Base-by-base conservation (phyloP, 2,888 invertebrate species). In the Lasioglossum lativentre region DNA sequence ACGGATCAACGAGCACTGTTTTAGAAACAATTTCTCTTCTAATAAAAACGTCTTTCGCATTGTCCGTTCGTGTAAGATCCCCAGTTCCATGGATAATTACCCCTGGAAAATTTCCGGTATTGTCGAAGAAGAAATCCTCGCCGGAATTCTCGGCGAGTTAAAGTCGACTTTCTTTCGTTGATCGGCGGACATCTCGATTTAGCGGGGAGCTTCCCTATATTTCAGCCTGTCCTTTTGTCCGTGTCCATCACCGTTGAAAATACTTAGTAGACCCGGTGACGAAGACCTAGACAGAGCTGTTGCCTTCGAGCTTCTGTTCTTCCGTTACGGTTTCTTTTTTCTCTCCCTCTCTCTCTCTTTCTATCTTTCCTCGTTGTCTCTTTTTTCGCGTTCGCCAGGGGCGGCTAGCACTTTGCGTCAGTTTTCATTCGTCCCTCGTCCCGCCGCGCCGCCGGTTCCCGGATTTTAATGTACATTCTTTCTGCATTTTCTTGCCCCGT, bases 111-210 rank as follows among this genome's bases (percentile, higher is more conserved):
- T 42, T 30, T 71, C 73, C 79, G 71, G 47, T 72, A 63, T 82
- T 42, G 83, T 83, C 73, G 66, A 86, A 74, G 66, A 86, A 74
- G 76, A 78, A 86, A 83, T 70, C 59, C 47, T 34, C 56, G 12
- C 2, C 30, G 56, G 42, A 16, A 77, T 56, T 66, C 80, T 14
- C 2, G 5, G 30, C 12, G 27, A 70, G 34, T 75, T 79, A 56
- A 70, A 12, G 27, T 30, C 52, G 30, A 45, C 42, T 56, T 59
- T 59, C 40, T 47, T n/a, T 14, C 38, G 38, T 42, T 2, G 76
- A 80, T 86, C 56, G 45, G 56, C 45, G 52, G 38, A 14, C 52
- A 73, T 56, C 56, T 27, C n/a, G 56, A 74, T 59, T 47, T 16
- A 27, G 42, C 16, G 68, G n/a, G 27, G 27, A 71, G n/a, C 68